Base-by-base conservation (phyloP, 2,797 vertebrate genomes). In the Xenops minutus region DNA sequence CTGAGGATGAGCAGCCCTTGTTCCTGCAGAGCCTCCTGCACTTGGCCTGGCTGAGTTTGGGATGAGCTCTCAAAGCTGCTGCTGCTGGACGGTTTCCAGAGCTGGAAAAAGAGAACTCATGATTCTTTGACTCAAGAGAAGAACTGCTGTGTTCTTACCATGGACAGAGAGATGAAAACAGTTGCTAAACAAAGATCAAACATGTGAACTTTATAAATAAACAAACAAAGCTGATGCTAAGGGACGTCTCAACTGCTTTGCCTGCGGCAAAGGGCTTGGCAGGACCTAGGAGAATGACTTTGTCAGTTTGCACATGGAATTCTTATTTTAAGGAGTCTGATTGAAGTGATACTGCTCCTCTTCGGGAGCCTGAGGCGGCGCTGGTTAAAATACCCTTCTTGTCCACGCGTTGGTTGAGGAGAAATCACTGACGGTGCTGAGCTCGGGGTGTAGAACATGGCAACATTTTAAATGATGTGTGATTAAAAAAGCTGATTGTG, bases 151-250 rank as follows among this genome's bases (percentile, higher is more conserved):
- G 95, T 91, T 97, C 89, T 96, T 92, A 77, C 96, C 96, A 94
- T 29, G 93, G 95, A 74, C 93, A 56, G 84, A 84, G 80, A 96
- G 94, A 96, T 92, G 95, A 97, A 94, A 97, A 92, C 94, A 36
- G 89, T 72, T 88, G 88, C 93, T 96, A 94, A 94, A 96, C 91
- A 85, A 76, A 96, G 96, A 97, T 97, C 96, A 97, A 97, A 97
- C 85, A 56, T 81, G 84, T 84, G 83, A 96, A 95, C 94, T 92
- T 96, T 77, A 89, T 85, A 96, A 96, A 96, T 90, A 94, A 96
- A 96, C 95, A 95, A 97, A 96, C 95, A 96, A 39, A 93, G 85
- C 20, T 88, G 92, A 94, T 92, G 93, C 91, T 89, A 19, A 95
- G 92, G 96, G 96, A 95, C 64, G 75, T 94, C 94, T 95, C 88